Conservation (phyloP, 1,140 invertebrate genomes). For the Polypedilum pembai region DNA sequence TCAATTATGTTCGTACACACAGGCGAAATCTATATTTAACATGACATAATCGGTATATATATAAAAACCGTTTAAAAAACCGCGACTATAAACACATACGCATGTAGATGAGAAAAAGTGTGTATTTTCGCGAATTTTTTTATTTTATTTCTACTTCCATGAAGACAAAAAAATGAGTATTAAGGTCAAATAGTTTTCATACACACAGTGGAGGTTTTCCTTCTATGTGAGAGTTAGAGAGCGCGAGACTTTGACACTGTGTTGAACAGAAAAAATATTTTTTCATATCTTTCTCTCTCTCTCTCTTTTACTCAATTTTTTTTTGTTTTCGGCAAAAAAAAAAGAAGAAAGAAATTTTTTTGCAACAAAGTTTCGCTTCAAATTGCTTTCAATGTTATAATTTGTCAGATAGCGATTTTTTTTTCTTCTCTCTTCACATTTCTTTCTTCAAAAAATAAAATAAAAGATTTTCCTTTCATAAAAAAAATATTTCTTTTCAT, state of each 20-base stretch:
- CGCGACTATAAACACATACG: not conserved
- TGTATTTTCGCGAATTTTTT: not conserved
- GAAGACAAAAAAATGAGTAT: conserved; percentile 1
- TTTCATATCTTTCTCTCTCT: not conserved
- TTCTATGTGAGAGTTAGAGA: not conserved
- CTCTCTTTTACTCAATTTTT: not conserved
- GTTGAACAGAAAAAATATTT: not conserved
- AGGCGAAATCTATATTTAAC: conserved; percentile 22
- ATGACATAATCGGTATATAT: conserved; percentile 25
- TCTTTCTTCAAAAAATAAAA: not conserved
- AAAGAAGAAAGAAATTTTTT: conserved; percentile 4
- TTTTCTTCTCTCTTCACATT: not conserved
- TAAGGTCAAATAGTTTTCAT: conserved; percentile 14
- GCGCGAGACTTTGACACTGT: not conserved
- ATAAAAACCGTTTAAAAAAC: conserved; percentile 13
- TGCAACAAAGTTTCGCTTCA: not conserved
- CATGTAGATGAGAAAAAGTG: not conserved
- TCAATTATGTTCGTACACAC: conserved; percentile 14
- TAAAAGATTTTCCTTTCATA: conserved; percentile 25
- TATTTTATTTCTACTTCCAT: not conserved
- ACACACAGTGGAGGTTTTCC: not conserved
- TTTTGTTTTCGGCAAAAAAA: not conserved
- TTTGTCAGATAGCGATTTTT: conserved; percentile 7
- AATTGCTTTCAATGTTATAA: conserved; percentile 15
- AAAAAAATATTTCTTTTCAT: not conserved